phyloP scores from a whole-genome alignment of 2,113 vertebrate genomes.

The Rhizomys pruinosus region DNA sequence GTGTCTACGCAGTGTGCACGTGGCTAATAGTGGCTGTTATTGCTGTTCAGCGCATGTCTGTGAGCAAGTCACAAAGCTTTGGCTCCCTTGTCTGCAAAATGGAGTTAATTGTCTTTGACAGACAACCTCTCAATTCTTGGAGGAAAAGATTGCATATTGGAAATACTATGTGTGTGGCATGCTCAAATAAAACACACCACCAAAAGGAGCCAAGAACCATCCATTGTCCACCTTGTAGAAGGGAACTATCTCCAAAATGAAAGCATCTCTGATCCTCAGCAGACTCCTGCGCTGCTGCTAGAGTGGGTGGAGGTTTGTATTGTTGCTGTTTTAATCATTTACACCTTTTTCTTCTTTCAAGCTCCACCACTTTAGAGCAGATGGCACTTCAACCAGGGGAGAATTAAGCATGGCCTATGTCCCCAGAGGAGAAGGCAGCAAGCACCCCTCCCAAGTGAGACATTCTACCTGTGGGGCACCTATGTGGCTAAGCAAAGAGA shows the following conservation, averaged over 20 bases:
- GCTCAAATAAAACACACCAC: neutral
- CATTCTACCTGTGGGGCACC: neutral
- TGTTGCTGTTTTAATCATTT: neutral
- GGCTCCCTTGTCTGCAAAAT: constrained; percentile 2
- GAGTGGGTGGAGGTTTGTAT: neutral
- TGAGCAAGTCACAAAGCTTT: neutral
- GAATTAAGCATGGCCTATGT: neutral
- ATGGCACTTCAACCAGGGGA: neutral
- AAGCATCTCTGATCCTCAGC: neutral
- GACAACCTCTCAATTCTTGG: neutral
- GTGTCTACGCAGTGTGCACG: fast-evolving
- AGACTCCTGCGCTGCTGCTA: neutral
- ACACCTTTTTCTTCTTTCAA: neutral
- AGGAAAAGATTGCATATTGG: neutral
- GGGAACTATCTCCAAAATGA: neutral
- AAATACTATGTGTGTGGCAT: neutral
- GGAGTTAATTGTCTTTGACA: neutral
- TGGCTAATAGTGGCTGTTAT: neutral
- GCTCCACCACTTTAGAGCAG: neutral
- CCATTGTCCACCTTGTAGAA: neutral
- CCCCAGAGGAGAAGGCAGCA: neutral
- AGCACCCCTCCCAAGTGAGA: neutral
- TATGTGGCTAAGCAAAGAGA: neutral
- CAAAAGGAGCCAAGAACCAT: neutral
- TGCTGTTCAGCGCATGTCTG: neutral